Conservation (phyloP, 2,113 vertebrate species). For the Ondatra zibethicus region DNA sequence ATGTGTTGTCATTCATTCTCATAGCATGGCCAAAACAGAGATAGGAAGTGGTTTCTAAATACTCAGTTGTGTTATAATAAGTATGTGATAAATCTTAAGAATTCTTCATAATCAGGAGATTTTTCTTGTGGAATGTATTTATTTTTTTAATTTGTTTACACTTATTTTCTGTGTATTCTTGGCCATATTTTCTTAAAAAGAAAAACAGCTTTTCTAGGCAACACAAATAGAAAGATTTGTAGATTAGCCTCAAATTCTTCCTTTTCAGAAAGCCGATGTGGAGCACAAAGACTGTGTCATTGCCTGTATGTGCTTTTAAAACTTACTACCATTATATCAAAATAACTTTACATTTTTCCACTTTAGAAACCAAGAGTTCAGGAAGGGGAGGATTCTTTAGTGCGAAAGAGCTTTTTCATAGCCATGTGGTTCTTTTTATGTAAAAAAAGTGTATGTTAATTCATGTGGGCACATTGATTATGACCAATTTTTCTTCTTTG, state of each 20-base stretch:
- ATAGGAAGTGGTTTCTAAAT: background rate
- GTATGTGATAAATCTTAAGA: background rate
- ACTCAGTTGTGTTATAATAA: background rate
- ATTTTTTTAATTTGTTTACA: conserved; percentile 28
- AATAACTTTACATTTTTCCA: background rate
- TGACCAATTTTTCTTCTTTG: conserved; percentile 36
- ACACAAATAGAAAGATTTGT: background rate
- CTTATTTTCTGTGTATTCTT: conserved; percentile 9
- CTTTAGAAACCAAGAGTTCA: background rate
- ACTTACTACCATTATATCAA: conserved; percentile 15
- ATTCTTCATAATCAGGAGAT: background rate
- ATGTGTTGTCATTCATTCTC: no score
- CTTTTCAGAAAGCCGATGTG: background rate
- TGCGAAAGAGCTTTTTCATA: background rate
- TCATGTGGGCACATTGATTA: background rate
- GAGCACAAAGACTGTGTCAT: background rate
- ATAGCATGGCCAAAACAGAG: background rate
- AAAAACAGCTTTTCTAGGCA: background rate
- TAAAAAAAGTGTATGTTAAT: background rate
- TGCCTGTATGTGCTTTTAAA: background rate
- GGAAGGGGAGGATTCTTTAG: background rate
- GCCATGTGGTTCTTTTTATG: background rate
- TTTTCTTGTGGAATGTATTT: conserved; percentile 31
- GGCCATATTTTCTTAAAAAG: background rate
- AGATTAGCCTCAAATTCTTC: background rate